A percentile compares a stretch with the other conserved stretches of the same genome.
Evolutionary conservation across 2,797 vertebrate species (phyloP).

Genomic region (Propithecus perrieri): DNA sequence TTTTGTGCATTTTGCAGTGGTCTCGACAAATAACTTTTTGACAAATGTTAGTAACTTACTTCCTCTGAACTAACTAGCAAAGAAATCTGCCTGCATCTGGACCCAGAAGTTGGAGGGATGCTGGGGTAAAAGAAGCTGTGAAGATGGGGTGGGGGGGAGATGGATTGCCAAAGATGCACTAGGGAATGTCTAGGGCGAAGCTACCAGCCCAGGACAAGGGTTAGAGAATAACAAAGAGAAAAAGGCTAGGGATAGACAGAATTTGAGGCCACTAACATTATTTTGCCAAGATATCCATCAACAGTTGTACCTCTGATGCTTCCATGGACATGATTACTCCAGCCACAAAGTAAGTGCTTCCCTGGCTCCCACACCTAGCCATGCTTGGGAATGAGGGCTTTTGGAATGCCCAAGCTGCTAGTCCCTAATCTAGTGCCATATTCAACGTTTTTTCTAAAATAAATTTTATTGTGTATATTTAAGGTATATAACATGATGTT

Average conservation of each 20-base stretch:
- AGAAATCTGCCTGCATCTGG: background rate
- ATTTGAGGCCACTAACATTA: background rate
- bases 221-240: background rate
- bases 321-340: background rate
- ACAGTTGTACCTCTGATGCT: background rate
- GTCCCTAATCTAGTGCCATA: background rate
- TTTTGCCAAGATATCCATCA: background rate
- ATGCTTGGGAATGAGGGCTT: background rate
- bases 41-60: background rate
- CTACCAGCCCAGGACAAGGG: background rate
- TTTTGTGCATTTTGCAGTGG: background rate
- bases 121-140: background rate
- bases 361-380: background rate
- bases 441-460: background rate
- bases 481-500: background rate
- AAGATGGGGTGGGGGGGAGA: accelerated
- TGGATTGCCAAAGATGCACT: background rate
- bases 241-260: background rate
- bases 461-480: background rate
- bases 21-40: background rate
- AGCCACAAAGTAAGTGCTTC: background rate
- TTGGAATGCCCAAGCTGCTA: background rate
- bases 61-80: background rate
- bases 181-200: background rate
- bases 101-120: background rate